Conservation (phyloP, 2,888 invertebrate genomes). For the Lumbricus terrestris region DNA sequence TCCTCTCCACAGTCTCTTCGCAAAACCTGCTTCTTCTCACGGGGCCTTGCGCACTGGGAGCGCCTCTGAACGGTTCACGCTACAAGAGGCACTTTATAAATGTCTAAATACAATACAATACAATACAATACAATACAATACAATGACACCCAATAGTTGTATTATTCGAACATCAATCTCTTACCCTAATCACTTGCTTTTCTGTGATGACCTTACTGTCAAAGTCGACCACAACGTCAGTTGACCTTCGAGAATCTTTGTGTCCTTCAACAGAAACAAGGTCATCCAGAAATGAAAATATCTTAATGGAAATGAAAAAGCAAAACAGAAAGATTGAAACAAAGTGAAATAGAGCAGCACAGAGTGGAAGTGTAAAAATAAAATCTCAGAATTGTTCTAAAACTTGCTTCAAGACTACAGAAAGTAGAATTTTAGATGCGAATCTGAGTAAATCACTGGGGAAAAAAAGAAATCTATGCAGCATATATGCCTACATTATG, state of each 20-base stretch:
- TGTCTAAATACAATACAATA: too few species aligned
- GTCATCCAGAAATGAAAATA: not conserved
- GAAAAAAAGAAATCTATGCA: too few species aligned
- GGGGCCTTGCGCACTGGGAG: too few species aligned
- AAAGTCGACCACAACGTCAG: conserved; percentile 21
- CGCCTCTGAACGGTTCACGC: too few species aligned
- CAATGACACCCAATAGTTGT: not conserved
- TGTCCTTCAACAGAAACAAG: not conserved
- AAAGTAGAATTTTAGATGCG: not conserved
- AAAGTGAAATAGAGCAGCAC: too few species aligned
- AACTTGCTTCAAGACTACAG: not conserved
- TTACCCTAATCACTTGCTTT: conserved; percentile 27
- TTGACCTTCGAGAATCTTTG: not conserved
- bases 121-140: too few species aligned
- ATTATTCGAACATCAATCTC: not conserved
- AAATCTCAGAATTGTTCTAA: not conserved
- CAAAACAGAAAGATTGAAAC: too few species aligned
- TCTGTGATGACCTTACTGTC: conserved; percentile 23
- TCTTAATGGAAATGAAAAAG: not conserved
- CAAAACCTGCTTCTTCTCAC: too few species aligned
- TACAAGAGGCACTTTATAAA: too few species aligned
- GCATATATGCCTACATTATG: not conserved
- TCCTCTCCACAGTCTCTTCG: too few species aligned
- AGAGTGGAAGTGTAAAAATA: too few species aligned
- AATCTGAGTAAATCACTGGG: not conserved